Evolutionary conservation across 2,888 invertebrate species (phyloP).

Genomic region (Argyresthia albistria): DNA sequence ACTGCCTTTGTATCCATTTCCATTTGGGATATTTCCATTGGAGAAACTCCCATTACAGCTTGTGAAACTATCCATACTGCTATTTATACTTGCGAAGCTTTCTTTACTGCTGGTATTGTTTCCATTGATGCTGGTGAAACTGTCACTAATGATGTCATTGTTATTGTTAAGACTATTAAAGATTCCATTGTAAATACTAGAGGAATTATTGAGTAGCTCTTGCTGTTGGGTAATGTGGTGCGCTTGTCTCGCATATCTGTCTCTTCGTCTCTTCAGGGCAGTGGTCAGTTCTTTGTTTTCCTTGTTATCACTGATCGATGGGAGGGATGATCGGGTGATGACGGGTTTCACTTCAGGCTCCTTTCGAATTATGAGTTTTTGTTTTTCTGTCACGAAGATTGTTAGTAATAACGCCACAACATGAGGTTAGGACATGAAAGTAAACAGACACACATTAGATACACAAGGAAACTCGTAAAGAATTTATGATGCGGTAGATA

Average conservation of each 20-base stretch:
- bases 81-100: background rate
- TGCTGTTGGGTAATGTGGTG: conserved; percentile 88
- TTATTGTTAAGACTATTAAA: conserved; percentile 20
- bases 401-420: conserved; percentile 44
- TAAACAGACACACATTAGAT: conserved; percentile 5
- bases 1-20: background rate
- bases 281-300: conserved; percentile 83
- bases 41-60: background rate
- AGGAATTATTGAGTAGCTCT: conserved; percentile 65
- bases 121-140: background rate
- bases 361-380: conserved; percentile 20
- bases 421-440: conserved; percentile 10
- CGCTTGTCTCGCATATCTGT: conserved; percentile 87
- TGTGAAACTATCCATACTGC: background rate
- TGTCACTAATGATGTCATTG: background rate
- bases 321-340: conserved; percentile 29
- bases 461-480: background rate
- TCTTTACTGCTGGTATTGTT: background rate
- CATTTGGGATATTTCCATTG: background rate
- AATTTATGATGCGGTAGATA: background rate
- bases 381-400: conserved; percentile 11
- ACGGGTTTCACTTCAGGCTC: conserved; percentile 34
- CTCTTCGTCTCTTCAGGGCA: conserved; percentile 83
- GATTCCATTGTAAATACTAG: conserved; percentile 32
- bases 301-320: conserved; percentile 42